Conservation (phyloP, 2,888 invertebrate species). For the Eupithecia dodoneata region DNA sequence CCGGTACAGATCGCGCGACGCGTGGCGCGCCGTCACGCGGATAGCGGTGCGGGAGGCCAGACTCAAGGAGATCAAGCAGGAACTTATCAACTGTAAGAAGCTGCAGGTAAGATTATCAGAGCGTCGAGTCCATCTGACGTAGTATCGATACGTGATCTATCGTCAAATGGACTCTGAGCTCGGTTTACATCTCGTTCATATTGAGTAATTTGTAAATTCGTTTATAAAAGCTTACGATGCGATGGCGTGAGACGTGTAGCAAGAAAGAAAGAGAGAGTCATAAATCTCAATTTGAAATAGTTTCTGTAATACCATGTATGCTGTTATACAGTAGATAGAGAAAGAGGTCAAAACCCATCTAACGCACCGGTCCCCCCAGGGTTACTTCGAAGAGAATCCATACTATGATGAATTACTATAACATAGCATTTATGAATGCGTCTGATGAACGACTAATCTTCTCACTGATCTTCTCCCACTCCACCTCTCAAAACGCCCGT, state of each 20-base stretch:
- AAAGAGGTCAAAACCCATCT: background rate
- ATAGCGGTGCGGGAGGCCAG: conserved; percentile 97
- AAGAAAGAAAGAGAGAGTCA: too few species aligned
- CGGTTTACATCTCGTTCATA: background rate
- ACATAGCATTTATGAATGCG: conserved; percentile 62
- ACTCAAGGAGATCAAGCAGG: conserved; percentile 96
- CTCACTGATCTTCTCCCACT: conserved; percentile 66
- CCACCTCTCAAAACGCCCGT: background rate
- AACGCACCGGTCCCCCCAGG: conserved; percentile 69
- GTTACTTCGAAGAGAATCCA: conserved; percentile 97
- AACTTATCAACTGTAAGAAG: conserved; percentile 96
- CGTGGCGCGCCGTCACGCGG: conserved; percentile 96
- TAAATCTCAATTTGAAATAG: background rate
- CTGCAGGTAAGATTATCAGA: conserved; percentile 86
- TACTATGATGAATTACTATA: conserved; percentile 54
- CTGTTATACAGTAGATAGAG: background rate
- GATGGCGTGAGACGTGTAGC: background rate
- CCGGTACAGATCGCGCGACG: conserved; percentile 96
- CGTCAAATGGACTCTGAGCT: too few species aligned
- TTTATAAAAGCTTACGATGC: background rate
- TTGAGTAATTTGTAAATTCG: background rate
- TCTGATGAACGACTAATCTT: conserved; percentile 83
- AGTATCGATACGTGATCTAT: too few species aligned
- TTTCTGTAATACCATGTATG: background rate
- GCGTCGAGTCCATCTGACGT: too few species aligned